Evolutionary conservation across 2,888 invertebrate species (phyloP).

Genomic region (Antitype chi): DNA sequence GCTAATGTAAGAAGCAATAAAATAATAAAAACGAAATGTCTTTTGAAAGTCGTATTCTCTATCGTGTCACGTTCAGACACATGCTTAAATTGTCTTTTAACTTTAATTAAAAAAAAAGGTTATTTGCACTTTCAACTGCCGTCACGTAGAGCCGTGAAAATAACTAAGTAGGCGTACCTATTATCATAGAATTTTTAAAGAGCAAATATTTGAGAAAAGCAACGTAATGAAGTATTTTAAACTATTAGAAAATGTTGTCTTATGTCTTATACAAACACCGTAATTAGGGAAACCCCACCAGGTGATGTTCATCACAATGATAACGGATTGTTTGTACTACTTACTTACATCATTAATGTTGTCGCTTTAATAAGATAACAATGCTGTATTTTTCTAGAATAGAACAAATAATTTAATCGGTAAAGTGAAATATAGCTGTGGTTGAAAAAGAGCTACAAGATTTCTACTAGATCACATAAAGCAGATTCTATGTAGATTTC

Average conservation of each 20-base stretch:
- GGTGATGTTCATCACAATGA: conserved; percentile 37
- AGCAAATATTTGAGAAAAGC: conserved; percentile 39
- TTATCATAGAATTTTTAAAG: conserved; percentile 13
- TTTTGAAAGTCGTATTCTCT: not conserved
- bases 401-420: conserved; percentile 25
- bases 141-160: not conserved
- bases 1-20: not conserved
- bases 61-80: conserved; percentile 9
- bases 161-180: not conserved
- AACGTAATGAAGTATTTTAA: conserved; percentile 19
- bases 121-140: not conserved
- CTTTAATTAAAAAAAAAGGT: conserved; percentile 3
- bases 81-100: not conserved
- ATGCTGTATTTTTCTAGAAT: conserved; percentile 38
- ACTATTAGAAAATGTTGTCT: conserved; percentile 14
- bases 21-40: conserved; percentile 14
- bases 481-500: not conserved
- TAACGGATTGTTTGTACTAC: conserved; percentile 37
- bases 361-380: conserved; percentile 32
- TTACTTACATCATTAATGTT: conserved; percentile 24
- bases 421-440: not conserved
- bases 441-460: conserved; percentile 3
- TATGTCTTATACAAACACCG: conserved; percentile 8
- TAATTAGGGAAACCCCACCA: conserved; percentile 67
- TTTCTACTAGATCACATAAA: conserved; percentile 4